A percentile compares a stretch with the other conserved stretches of the same genome.
Evolutionary conservation across 2,797 vertebrate species (phyloP).

Genomic region (Pangasius krempfi): DNA sequence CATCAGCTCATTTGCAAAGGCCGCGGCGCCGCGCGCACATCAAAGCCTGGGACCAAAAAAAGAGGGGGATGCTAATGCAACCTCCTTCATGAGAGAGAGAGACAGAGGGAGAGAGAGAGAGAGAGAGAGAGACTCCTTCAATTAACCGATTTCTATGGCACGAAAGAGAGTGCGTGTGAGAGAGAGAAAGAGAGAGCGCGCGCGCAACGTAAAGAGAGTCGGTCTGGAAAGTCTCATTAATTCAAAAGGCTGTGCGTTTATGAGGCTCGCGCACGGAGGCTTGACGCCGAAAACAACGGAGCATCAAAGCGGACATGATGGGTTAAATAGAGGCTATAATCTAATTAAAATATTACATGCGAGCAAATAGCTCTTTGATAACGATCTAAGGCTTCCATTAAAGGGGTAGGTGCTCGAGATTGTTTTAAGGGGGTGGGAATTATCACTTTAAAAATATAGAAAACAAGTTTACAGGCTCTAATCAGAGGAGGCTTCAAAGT

Average conservation of each 20-base stretch:
- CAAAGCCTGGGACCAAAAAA: conserved; percentile 93
- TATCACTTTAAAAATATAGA: conserved; percentile 81
- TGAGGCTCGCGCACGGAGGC: conserved; percentile 92
- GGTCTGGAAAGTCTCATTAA: conserved; percentile 93
- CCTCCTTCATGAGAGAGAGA: conserved; percentile 86
- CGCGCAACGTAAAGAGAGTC: conserved; percentile 81
- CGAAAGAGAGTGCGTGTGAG: conserved; percentile 72
- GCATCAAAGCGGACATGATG: conserved; percentile 97
- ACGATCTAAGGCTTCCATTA: conserved; percentile 94
- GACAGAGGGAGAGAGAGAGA: conserved; percentile 10
- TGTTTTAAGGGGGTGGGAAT: conserved; percentile 79
- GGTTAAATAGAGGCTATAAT: conserved; percentile 99
- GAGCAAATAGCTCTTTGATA: conserved; percentile 99
- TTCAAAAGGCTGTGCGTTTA: conserved; percentile 91
- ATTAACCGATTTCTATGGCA: conserved; percentile 98
- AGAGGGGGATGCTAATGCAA: conserved; percentile 91
- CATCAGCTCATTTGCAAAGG: conserved; percentile 99
- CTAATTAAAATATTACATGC: conserved; percentile 99
- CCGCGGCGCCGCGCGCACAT: conserved; percentile 87
- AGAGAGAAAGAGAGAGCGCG: conserved; percentile 80
- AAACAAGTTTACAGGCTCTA: conserved; percentile 74
- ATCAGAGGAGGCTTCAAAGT: conserved; percentile 77
- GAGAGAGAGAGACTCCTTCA: conserved; percentile 93
- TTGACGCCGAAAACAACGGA: conserved; percentile 89
- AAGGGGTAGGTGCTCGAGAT: conserved; percentile 86